Percentiles rank a stretch among this genome's conserved stretches.
phyloP scores from a whole-genome alignment of 2,113 vertebrate genomes.

The Tupaia tana region DNA sequence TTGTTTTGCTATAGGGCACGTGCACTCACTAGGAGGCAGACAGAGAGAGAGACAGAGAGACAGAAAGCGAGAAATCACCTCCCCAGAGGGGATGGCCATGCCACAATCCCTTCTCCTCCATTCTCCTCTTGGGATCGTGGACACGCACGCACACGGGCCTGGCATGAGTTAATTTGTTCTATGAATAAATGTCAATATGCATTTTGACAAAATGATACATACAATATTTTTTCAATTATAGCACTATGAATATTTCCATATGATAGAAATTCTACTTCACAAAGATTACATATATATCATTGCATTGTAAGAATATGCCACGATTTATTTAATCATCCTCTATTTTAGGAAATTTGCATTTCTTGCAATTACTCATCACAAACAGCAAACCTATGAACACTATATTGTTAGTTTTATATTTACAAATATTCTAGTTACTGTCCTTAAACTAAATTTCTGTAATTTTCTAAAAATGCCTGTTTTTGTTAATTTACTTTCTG shows the following conservation, averaged over 20 bases:
- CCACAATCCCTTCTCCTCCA: too few species aligned
- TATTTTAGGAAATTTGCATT: not conserved
- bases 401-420: not conserved
- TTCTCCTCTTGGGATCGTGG: too few species aligned
- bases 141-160: too few species aligned
- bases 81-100: too few species aligned
- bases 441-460: not conserved
- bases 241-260: not conserved
- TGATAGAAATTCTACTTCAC: not conserved
- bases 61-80: too few species aligned
- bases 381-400: not conserved
- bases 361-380: not conserved
- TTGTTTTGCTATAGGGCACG: too few species aligned
- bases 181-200: not conserved
- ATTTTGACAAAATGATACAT: not conserved
- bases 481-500: not conserved
- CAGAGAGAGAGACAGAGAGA: too few species aligned
- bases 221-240: not conserved
- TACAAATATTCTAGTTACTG: not conserved
- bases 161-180: not conserved
- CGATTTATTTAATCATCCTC: not conserved
- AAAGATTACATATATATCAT: not conserved
- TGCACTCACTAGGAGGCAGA: too few species aligned
- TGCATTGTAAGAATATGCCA: not conserved
- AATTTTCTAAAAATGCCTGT: not conserved